Evolutionary conservation across 2,888 invertebrate species (phyloP).

Genomic region (Aleiodes leptofemur): DNA sequence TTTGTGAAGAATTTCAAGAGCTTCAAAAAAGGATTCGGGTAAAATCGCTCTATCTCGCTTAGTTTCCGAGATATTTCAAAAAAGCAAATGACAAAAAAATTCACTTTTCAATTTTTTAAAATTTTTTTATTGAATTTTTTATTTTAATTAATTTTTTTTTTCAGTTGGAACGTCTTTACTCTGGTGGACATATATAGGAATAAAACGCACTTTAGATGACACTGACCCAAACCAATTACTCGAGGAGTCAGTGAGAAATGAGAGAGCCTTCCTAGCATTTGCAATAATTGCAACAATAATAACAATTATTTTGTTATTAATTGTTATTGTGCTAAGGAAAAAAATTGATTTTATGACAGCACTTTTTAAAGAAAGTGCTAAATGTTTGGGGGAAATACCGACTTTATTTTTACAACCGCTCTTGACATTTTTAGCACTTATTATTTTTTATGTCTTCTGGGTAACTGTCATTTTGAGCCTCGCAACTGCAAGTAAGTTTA

Average conservation of each 20-base stretch:
- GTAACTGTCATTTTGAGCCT: constrained; percentile 88
- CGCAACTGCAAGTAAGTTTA: constrained; percentile 87
- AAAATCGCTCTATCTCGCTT: too few species aligned
- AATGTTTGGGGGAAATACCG: constrained; percentile 90
- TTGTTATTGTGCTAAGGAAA: constrained; percentile 87
- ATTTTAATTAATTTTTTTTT: constrained; percentile 46
- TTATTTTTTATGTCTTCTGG: constrained; percentile 91
- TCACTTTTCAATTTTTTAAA: not conserved
- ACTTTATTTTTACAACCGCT: constrained; percentile 90
- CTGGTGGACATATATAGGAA: constrained; percentile 92
- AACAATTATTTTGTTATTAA: constrained; percentile 87
- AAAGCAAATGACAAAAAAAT: too few species aligned
- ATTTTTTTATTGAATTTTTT: too few species aligned
- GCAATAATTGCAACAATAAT: constrained; percentile 91
- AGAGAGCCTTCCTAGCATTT: constrained; percentile 89
- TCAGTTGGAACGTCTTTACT: constrained; percentile 83
- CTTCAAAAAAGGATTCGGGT: too few species aligned
- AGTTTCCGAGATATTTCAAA: not conserved
- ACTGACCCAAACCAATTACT: constrained; percentile 77
- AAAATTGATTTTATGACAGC: constrained; percentile 89
- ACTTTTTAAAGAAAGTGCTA: constrained; percentile 92
- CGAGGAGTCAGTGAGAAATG: constrained; percentile 89
- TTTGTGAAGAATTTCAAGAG: too few species aligned
- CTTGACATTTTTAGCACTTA: constrained; percentile 87
- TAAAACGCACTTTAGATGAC: constrained; percentile 81